Evolutionary conservation across 2,888 invertebrate genomes (phyloP).

Genomic region (Diploptera punctata): DNA sequence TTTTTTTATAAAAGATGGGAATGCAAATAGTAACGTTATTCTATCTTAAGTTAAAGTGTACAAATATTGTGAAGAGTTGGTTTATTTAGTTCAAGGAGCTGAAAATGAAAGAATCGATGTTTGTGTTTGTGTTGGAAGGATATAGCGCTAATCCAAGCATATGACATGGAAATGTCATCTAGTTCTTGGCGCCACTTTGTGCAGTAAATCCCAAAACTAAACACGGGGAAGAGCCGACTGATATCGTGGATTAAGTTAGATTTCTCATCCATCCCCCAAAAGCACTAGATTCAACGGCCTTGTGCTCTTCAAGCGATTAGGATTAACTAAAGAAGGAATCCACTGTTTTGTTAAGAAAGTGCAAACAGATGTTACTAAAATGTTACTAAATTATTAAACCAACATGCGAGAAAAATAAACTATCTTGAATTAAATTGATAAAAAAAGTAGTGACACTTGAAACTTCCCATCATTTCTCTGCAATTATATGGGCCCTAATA

Average conservation of each 20-base stretch:
- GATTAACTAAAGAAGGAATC: conserved; percentile 1
- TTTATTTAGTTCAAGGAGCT: too few relatives aligned
- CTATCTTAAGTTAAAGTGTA: too few relatives aligned
- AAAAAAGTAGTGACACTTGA: too few relatives aligned
- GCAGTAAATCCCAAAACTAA: conserved; percentile 30
- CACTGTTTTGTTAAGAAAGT: conserved; percentile 7
- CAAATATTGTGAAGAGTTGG: too few relatives aligned
- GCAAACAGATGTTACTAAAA: conserved; percentile 12
- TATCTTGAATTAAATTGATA: too few relatives aligned
- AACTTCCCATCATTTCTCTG: too few relatives aligned
- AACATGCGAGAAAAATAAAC: neutral
- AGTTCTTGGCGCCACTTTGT: conserved; percentile 31
- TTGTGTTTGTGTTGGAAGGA: neutral
- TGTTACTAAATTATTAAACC: conserved; percentile 14
- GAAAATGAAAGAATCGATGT: too few relatives aligned
- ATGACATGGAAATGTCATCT: conserved; percentile 39
- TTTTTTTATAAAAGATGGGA: too few relatives aligned
- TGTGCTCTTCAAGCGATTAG: conserved; percentile 22
- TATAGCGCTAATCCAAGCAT: neutral
- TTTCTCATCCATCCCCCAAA: conserved; percentile 10
- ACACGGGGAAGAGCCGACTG: conserved; percentile 29
- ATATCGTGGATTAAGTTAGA: conserved; percentile 19
- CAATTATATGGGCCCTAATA: too few relatives aligned
- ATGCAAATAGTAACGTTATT: too few relatives aligned
- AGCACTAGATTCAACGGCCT: neutral